A percentile compares a stretch with the other conserved stretches of the same genome.
phyloP scores from a whole-genome alignment of 2,888 invertebrate genomes.

The Drosophila kambysellisi region DNA sequence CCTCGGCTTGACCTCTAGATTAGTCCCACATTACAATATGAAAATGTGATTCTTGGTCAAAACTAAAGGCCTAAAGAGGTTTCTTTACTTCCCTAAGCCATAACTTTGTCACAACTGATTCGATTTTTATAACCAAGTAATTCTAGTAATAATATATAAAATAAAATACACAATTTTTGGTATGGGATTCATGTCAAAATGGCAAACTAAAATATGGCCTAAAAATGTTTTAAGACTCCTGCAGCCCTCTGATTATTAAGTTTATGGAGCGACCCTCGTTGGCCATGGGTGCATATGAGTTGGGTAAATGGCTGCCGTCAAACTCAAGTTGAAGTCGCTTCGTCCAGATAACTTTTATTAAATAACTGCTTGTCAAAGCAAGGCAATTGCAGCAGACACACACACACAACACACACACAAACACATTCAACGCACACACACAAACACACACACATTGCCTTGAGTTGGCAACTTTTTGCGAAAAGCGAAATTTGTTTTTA shows the following conservation, averaged over 20 bases:
- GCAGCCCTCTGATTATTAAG: neutral
- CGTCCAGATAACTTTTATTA: conserved; percentile 68
- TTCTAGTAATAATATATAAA: too few relatives aligned
- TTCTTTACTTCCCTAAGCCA: neutral
- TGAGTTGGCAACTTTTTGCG: conserved; percentile 52
- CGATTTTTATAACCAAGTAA: neutral
- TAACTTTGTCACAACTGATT: neutral
- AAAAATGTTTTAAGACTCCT: neutral
- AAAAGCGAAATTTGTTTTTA: conserved; percentile 70
- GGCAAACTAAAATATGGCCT: too few relatives aligned
- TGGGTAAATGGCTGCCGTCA: conserved; percentile 47
- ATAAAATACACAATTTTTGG: too few relatives aligned
- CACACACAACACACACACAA: conserved; percentile 14
- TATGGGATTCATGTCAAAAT: too few relatives aligned
- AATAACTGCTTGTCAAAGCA: conserved; percentile 75
- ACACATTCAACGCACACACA: conserved; percentile 4
- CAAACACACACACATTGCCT: conserved; percentile 38
- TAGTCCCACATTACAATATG: neutral
- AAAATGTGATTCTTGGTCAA: neutral
- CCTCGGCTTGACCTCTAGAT: too few relatives aligned
- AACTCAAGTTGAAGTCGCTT: conserved; percentile 42
- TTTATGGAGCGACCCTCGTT: conserved; percentile 17
- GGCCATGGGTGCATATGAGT: conserved; percentile 31
- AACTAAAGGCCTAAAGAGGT: too few relatives aligned
- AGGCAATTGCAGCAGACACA: conserved; percentile 34